These are phyloP conservation scores for Zhuqinia jingwanae DNA, from an alignment of 2,888 invertebrate species.

Conservation along the genomic window DNA sequence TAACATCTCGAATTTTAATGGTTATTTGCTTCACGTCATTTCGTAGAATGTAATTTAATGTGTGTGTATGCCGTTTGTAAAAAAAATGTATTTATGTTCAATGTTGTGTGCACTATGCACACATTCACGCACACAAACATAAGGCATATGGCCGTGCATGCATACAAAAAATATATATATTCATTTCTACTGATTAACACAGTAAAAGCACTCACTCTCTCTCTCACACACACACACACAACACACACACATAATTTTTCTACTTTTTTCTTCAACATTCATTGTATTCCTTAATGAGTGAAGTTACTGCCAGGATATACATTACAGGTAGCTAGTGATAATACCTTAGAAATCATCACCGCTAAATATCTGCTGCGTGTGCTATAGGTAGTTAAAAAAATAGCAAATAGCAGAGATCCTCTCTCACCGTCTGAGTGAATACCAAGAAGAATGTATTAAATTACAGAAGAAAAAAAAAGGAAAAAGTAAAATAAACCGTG, in stretches of 20 bases:
- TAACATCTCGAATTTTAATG: too few species aligned
- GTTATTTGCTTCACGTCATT: too few species aligned
- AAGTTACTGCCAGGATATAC: slow-evolving; percentile 54
- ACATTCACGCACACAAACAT: neutral
- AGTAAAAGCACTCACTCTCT: too few species aligned
- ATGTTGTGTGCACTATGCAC: neutral
- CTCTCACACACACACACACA: neutral
- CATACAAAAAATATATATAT: neutral
- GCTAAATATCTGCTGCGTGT: neutral
- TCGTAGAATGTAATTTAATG: too few species aligned
- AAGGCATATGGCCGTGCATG: neutral
- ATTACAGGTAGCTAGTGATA: slow-evolving; percentile 69
- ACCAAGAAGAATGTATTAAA: neutral
- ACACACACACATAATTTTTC: neutral
- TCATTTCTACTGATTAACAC: neutral
- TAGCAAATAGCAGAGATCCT: neutral
- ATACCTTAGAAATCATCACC: slow-evolving; percentile 11
- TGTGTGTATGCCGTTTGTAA: too few species aligned
- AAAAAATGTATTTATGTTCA: too few species aligned
- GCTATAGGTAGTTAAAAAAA: neutral
- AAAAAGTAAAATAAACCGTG: slow-evolving; percentile 7
- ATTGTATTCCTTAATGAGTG: slow-evolving; percentile 71
- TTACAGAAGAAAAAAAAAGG: slow-evolving; percentile 3
- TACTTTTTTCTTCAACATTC: slow-evolving; percentile 66
- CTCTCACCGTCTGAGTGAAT: too few species aligned